Percentiles rank a stretch among this genome's conserved stretches.
Conservation (phyloP, 2,113 vertebrate species). For the Heterochromis multidens region DNA sequence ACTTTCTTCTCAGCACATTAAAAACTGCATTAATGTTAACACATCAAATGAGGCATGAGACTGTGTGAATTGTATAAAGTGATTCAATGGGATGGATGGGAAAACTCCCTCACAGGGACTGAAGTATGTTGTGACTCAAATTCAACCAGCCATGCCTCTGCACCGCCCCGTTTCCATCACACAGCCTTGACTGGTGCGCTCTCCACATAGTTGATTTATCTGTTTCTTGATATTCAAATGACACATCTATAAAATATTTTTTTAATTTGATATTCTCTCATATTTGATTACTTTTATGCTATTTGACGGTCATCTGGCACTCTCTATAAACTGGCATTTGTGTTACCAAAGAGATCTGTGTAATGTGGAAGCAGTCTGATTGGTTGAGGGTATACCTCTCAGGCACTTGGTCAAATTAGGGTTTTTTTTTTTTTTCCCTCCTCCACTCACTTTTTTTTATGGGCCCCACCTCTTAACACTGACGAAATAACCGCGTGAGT, state of each 20-base stretch:
- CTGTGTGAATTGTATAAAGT: neutral
- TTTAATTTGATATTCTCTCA: neutral
- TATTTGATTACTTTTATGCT: neutral
- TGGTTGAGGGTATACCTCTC: constrained; percentile 22
- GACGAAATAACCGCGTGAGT: constrained; percentile 91
- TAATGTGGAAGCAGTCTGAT: neutral
- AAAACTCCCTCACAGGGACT: constrained; percentile 8
- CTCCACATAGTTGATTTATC: neutral
- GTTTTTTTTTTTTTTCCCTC: neutral
- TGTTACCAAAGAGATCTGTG: neutral
- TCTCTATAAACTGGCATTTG: neutral
- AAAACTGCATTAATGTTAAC: neutral
- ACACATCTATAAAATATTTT: neutral
- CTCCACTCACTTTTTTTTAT: constrained; percentile 66
- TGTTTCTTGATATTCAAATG: neutral
- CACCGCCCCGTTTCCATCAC: constrained; percentile 57
- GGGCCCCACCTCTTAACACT: constrained; percentile 84
- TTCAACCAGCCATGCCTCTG: constrained; percentile 7
- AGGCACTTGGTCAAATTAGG: constrained; percentile 25
- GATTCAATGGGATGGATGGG: neutral
- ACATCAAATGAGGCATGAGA: neutral
- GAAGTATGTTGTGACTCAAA: constrained; percentile 48
- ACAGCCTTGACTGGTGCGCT: constrained; percentile 6
- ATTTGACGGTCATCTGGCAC: neutral
- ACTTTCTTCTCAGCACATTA: neutral